Percentiles rank a stretch among this genome's conserved stretches.
These are phyloP conservation scores for Gallinago paraguaiae DNA, from an alignment of 2,113 vertebrate genomes.

Conservation along the genomic window DNA sequence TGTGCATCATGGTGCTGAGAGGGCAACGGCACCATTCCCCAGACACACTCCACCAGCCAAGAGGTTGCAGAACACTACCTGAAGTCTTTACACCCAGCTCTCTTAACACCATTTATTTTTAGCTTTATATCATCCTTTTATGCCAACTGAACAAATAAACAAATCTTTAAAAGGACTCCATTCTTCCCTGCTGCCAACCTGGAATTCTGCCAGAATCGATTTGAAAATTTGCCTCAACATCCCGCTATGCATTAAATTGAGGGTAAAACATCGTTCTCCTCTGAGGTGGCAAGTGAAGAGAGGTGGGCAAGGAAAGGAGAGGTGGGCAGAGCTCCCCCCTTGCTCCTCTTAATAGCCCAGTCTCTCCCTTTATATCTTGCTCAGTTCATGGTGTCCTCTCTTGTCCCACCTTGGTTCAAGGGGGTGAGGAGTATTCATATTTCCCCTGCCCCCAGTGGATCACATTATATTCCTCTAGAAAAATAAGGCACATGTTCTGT, in stretches of 20 bases:
- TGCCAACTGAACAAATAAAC: conserved; percentile 6
- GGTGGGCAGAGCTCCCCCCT: neutral
- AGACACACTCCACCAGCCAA: neutral
- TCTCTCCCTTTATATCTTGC: neutral
- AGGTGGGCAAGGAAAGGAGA: neutral
- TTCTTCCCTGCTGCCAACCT: neutral
- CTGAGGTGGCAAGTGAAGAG: neutral
- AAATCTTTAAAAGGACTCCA: neutral
- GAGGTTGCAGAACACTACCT: neutral
- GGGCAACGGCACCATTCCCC: neutral
- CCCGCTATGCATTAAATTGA: neutral
- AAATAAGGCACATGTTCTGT: neutral
- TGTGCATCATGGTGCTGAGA: no score
- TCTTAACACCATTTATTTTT: neutral
- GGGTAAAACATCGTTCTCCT: neutral
- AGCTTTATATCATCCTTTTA: neutral
- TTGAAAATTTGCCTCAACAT: neutral
- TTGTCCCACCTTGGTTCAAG: neutral
- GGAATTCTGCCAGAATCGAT: neutral
- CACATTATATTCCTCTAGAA: neutral
- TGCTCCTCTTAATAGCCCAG: neutral
- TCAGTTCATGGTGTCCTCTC: neutral
- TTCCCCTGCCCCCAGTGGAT: neutral
- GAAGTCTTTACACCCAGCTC: neutral
- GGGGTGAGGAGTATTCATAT: rapidly evolving